Percentiles rank a stretch among this genome's conserved stretches.
Evolutionary conservation across 1,140 invertebrate genomes (phyloP).

Genomic region (Drosophila kikkawai): DNA sequence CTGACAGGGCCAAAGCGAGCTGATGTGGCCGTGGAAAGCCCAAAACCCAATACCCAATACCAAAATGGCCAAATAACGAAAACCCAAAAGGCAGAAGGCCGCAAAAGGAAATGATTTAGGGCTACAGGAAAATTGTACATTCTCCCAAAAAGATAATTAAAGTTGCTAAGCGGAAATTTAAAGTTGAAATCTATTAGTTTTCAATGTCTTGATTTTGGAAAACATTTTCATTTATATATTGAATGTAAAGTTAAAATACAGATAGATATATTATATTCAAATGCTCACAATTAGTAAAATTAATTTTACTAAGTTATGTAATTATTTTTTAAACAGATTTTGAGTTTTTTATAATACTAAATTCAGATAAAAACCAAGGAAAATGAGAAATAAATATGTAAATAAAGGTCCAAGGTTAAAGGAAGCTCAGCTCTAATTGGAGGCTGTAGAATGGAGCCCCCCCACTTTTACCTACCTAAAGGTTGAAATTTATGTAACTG

Average conservation of each 20-base stretch:
- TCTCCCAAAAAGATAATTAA: conserved; percentile 21
- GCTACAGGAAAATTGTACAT: conserved; percentile 25
- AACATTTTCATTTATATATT: not conserved
- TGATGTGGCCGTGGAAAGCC: conserved; percentile 19
- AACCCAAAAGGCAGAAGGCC: conserved; percentile 19
- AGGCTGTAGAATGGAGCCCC: too few species aligned
- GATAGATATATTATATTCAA: too few species aligned
- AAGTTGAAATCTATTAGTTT: not conserved
- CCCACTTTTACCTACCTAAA: too few species aligned
- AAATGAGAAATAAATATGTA: too few species aligned
- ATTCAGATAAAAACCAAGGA: not conserved
- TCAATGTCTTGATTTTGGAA: not conserved
- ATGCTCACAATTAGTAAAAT: too few species aligned
- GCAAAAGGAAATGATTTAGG: conserved; percentile 35
- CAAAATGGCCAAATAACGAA: conserved; percentile 16
- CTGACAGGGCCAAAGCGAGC: conserved; percentile 57
- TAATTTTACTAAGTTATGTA: not conserved
- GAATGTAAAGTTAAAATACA: not conserved
- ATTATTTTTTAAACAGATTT: not conserved
- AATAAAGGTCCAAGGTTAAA: too few species aligned
- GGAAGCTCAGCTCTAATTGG: too few species aligned
- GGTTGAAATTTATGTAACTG: too few species aligned
- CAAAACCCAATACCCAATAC: conserved; percentile 4
- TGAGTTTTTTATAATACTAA: not conserved
- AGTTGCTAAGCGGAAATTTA: not conserved